A percentile compares a stretch with the other conserved stretches of the same genome.
Evolutionary conservation across 92 coral and sea anemone genomes (phyloP).

Genomic region (Scolanthus callimorphus): DNA sequence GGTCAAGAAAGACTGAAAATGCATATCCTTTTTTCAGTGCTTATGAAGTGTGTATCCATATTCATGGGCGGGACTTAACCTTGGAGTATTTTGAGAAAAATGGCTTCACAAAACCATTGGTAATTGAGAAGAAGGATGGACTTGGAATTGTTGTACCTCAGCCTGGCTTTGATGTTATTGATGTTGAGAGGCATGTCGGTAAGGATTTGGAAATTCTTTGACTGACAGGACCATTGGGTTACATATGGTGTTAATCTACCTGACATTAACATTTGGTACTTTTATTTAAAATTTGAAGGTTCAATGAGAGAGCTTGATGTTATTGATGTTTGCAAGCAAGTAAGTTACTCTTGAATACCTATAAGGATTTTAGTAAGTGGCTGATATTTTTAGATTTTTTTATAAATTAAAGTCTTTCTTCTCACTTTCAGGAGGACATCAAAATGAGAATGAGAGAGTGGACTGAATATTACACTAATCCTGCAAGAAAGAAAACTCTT

Average conservation of each 20-base stretch:
- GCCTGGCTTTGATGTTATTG: constrained; percentile 56
- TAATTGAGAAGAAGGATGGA: constrained; percentile 77
- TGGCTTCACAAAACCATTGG: constrained; percentile 80
- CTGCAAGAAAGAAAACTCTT: constrained; percentile 71
- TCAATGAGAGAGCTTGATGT: constrained; percentile 92
- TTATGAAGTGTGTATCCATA: constrained; percentile 51
- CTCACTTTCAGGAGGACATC: constrained; percentile 77
- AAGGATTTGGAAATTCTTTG: constrained; percentile 1
- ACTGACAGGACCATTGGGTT: too few species aligned
- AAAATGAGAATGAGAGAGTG: constrained; percentile 98
- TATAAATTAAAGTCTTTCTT: too few species aligned
- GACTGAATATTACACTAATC: constrained; percentile 85
- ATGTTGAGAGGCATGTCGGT: constrained; percentile 94
- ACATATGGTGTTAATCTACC: too few species aligned
- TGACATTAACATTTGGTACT: background rate
- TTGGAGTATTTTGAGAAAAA: constrained; percentile 67
- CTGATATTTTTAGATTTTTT: too few species aligned
- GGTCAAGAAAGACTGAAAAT: too few species aligned
- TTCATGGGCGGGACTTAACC: constrained; percentile 75
- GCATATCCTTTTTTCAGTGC: constrained; percentile 40
- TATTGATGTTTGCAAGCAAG: constrained; percentile 93
- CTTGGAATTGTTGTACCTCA: constrained; percentile 80
- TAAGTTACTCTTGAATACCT: too few species aligned
- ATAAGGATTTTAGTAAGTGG: too few species aligned
- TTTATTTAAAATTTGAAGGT: constrained; percentile 30